These are phyloP conservation scores for Masticophis lateralis DNA, from an alignment of 2,797 vertebrate species.

Conservation along the genomic window DNA sequence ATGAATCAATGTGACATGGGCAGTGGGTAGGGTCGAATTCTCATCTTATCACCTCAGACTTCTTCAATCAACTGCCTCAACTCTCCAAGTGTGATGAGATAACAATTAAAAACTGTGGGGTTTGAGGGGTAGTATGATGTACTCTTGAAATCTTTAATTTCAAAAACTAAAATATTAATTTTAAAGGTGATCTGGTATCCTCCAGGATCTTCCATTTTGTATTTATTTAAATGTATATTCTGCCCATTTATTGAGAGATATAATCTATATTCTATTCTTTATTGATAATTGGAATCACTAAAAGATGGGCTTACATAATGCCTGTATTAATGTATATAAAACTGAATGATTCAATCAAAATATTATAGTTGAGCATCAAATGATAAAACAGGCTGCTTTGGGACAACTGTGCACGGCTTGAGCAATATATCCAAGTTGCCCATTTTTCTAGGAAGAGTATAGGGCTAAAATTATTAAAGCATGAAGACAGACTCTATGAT, in stretches of 20 bases:
- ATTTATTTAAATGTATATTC: background rate
- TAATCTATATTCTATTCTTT: background rate
- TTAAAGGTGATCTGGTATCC: conserved; percentile 24
- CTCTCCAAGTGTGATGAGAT: background rate
- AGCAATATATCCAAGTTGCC: background rate
- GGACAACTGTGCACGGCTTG: background rate
- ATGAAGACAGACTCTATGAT: background rate
- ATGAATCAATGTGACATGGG: background rate
- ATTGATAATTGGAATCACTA: background rate
- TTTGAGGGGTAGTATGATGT: conserved; percentile 1
- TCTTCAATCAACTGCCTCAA: conserved; percentile 22
- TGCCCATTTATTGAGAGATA: background rate
- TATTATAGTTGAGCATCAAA: background rate
- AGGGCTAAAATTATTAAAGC: background rate
- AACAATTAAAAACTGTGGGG: background rate
- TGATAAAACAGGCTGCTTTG: background rate
- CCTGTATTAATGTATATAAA: background rate
- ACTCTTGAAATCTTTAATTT: conserved; percentile 34
- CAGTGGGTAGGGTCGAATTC: background rate
- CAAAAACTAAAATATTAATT: conserved; percentile 19
- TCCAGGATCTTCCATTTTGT: background rate
- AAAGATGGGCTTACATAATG: background rate
- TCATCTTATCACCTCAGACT: conserved; percentile 23
- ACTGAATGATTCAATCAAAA: background rate
- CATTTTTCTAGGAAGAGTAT: background rate